Evolutionary conservation across 1,140 invertebrate species (phyloP), one percentile per base, ranked within the genome.

Genomic region (Neodiprion virginianus): DNA sequence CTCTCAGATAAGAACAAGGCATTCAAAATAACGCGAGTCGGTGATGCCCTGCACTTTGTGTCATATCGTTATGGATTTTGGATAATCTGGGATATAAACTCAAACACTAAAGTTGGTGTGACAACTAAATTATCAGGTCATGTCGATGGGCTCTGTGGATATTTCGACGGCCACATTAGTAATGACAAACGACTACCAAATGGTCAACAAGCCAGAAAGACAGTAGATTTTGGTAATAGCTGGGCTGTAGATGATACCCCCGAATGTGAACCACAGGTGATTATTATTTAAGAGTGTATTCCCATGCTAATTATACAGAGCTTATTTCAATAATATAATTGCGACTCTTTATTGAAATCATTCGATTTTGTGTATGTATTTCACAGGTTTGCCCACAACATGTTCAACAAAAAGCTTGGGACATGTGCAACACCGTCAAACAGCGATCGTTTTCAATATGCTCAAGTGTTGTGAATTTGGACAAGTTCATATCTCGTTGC

Each of bases 71-170:
- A 94, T 80, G 92, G 93, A 67, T 95, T 95, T 82, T 94, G 91
- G 86, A 89, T 95, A 1, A 89, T 93, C 5, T 94, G 93, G 86
- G 92, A 93, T 81, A 87, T 89, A 4, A 90, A 92, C 75, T 91
- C 91, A 2, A 93, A 94, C 76, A 88, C 94, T 1, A 94, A 94
- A 83, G 89, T 96, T 74, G 93, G 92, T 72, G 92, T 96, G 73
- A 89, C 90, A 0, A 89, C 90, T n/a, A 91, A 91, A 77, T 88
- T 93, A 50, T 79, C 85, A 48, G 87, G 89, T 3, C 86, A 90
- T 69, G 91, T 96, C 0, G 93, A 95, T 80, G 95, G 95, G 1
- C 81, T 96, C 1, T 96, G 95, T 80, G 95, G 95, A 5, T 93
- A 91, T 73, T 95, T 92, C 81, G 93, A 95, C 85, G 92, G 92